These are phyloP conservation scores for Dendrophyllia cribrosa DNA, from an alignment of 64 coral and sea anemone genomes.

Conservation along the genomic window DNA sequence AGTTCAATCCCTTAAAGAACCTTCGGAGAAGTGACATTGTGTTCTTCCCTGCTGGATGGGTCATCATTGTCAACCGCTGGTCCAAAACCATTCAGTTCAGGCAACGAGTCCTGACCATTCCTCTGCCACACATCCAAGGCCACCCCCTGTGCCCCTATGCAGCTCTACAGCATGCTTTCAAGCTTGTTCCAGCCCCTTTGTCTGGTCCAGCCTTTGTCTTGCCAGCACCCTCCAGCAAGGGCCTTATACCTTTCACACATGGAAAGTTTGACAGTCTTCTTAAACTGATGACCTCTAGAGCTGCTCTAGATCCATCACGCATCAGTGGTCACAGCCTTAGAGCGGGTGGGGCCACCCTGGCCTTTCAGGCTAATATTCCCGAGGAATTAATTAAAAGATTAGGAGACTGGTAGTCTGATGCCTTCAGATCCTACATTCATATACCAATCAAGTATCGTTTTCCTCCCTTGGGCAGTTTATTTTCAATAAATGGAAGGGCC, in stretches of 20 bases:
- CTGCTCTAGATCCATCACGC: neutral
- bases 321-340: conserved; percentile 62
- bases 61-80: conserved; percentile 8
- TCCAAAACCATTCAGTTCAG: conserved; percentile 37
- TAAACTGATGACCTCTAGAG: neutral
- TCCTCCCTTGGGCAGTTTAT: too few relatives aligned
- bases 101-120: neutral
- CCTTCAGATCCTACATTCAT: conserved; percentile 36
- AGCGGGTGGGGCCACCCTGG: conserved; percentile 36
- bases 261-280: conserved; percentile 17
- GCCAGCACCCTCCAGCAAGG: conserved; percentile 17
- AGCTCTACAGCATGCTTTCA: conserved; percentile 37
- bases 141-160: conserved; percentile 39
- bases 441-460: conserved; percentile 30
- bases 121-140: conserved; percentile 2
- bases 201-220: conserved; percentile 41
- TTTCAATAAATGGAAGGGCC: too few relatives aligned
- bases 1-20: conserved; percentile 13
- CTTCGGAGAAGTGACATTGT: conserved; percentile 27
- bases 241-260: conserved; percentile 26
- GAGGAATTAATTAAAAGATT: conserved; percentile 46
- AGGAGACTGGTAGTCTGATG: conserved; percentile 27
- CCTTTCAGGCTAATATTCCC: conserved; percentile 52
- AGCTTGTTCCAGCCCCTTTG: conserved; percentile 9
- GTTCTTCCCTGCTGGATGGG: conserved; percentile 8